Conservation (phyloP, 2,113 vertebrate species). For the Carettochelys insculpta region DNA sequence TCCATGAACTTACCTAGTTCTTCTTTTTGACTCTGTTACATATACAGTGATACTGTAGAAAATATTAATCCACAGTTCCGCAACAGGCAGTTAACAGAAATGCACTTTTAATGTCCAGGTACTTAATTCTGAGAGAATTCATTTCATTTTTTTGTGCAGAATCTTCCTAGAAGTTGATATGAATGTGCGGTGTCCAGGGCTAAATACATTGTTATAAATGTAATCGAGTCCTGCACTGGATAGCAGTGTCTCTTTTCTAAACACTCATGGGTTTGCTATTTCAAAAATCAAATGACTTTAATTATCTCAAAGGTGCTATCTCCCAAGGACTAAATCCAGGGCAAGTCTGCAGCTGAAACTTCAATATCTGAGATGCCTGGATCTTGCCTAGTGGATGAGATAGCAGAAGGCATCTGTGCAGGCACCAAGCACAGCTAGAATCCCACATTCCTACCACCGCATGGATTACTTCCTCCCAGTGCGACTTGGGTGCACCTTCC, state of each 20-base stretch:
- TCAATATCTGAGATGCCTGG: conserved; percentile 7
- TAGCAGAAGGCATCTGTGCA: neutral
- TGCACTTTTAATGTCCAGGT: conserved; percentile 31
- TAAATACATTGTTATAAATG: conserved; percentile 47
- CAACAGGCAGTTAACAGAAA: conserved; percentile 30
- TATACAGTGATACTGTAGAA: neutral
- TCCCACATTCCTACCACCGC: neutral
- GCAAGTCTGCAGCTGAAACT: conserved; percentile 63
- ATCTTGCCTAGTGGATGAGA: neutral
- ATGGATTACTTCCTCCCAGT: neutral
- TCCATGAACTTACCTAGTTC: too few relatives aligned
- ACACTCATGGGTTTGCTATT: conserved; percentile 49
- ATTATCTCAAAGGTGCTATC: conserved; percentile 68
- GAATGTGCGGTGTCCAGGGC: conserved; percentile 17
- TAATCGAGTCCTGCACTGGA: conserved; percentile 31
- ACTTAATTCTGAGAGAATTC: conserved; percentile 58
- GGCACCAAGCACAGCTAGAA: neutral
- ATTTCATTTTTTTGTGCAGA: conserved; percentile 56
- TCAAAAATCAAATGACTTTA: conserved; percentile 71
- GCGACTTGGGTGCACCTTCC: neutral
- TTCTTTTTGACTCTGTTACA: too few relatives aligned
- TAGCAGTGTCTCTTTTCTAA: too few relatives aligned
- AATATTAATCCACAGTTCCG: conserved; percentile 38
- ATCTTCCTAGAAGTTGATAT: conserved; percentile 49
- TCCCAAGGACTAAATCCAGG: conserved; percentile 45